Percentiles rank a stretch among this genome's conserved stretches.
Conservation (phyloP, 2,797 vertebrate genomes). For the Crenuchus spilurus region DNA sequence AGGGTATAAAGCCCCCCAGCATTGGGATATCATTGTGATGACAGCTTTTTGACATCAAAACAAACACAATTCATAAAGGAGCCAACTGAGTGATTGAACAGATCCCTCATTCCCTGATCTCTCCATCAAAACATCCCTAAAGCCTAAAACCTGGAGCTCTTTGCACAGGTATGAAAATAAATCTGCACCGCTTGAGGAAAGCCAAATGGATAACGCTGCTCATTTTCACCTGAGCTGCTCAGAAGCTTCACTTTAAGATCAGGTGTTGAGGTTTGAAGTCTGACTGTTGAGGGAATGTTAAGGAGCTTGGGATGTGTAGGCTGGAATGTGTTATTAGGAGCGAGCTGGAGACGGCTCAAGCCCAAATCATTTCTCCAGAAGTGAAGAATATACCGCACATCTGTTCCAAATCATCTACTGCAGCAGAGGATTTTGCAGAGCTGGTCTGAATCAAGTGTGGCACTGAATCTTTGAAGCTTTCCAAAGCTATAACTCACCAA, state of each 20-base stretch:
- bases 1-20: too few species aligned
- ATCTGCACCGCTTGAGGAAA: neutral
- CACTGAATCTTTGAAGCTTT: neutral
- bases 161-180: too few species aligned
- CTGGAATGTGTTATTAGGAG: neutral
- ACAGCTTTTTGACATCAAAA: too few species aligned
- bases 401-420: neutral
- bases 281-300: slow-evolving; percentile 2
- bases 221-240: neutral
- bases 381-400: neutral
- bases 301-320: neutral
- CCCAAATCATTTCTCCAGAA: neutral
- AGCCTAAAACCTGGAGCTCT: too few species aligned
- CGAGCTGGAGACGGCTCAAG: neutral
- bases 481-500: neutral
- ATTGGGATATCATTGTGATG: too few species aligned
- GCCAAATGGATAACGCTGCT: neutral
- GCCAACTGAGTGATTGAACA: too few species aligned
- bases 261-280: neutral
- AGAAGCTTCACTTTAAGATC: neutral
- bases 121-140: too few species aligned
- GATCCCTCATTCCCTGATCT: too few species aligned
- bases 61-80: too few species aligned
- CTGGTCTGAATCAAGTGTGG: neutral
- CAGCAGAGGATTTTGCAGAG: too few species aligned